Base-by-base conservation (phyloP, 2,113 vertebrate genomes). In the Picathartes gymnocephalus region DNA sequence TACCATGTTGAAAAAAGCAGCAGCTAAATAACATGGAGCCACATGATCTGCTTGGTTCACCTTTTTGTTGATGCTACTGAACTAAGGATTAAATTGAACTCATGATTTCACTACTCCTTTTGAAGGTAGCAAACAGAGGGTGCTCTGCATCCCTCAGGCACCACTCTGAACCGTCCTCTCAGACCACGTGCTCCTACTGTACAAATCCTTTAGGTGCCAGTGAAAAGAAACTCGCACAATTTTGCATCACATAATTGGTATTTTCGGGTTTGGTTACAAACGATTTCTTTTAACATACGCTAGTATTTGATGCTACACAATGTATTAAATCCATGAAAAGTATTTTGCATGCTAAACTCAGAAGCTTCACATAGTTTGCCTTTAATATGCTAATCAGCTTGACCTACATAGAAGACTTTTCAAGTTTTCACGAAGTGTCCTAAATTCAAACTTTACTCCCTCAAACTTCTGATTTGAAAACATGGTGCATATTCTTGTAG, bases 381-480 rank as follows among this genome's bases (percentile, higher is more conserved):
- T 96, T 92, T 95, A 94, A 90, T 74, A 91, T 94, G 94, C 65
- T 92, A 89, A 97, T 88, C 81, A 94, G 84, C 65, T 91, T 96
- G 93, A 94, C 91, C 97, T 96, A 96, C 88, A 95, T 84, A 94
- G 65, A 64, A 79, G 65, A 82, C 37, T 92, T 82, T 30, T 78
- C 37, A 81, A 81, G 72, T 92, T 88, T 83, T 85, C 65, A 86
- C 53, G 79, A 71, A 84, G 91, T 48, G 66, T 72, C 83, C 86
- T 84, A 44, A 92, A 80, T 91, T 93, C 80, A 87, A 94, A 91
- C 78, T 79, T 87, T 28, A 66, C 61, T 92, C 50, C 70, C 37
- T 91, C 40, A 80, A 56, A 85, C 77, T 76, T 93, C 60, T 84
- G 37, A 61, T 42, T 88, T 0, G 0, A 69, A 70, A 93, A 72